phyloP scores from a whole-genome alignment of 2,888 invertebrate genomes.

The Leptinotarsa haldemani region DNA sequence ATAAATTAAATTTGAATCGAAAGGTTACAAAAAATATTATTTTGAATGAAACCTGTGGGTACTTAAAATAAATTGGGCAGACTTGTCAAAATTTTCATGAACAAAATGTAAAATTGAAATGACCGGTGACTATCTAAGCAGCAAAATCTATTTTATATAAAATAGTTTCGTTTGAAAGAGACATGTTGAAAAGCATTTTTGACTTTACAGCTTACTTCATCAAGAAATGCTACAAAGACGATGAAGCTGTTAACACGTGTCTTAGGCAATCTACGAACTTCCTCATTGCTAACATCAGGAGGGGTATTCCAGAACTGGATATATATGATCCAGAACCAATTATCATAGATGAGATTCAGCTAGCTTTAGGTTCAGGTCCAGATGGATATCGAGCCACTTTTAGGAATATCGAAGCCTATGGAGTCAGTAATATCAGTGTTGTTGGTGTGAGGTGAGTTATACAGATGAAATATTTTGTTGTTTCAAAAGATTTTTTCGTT shows the following conservation, averaged over 20 bases:
- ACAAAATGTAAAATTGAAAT: no score
- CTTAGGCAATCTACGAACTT: constrained; percentile 80
- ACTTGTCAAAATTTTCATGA: no score
- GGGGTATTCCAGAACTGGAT: constrained; percentile 80
- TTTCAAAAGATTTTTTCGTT: no score
- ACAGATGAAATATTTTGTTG: not conserved
- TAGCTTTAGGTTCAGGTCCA: constrained; percentile 82
- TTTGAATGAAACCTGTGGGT: no score
- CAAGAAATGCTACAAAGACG: constrained; percentile 77
- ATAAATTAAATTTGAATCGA: no score
- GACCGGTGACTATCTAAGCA: no score
- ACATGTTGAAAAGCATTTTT: no score
- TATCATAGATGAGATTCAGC: constrained; percentile 84
- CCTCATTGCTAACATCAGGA: constrained; percentile 76
- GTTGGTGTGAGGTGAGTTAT: constrained; percentile 77
- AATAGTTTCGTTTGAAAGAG: no score
- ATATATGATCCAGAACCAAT: constrained; percentile 82
- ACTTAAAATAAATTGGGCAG: no score
- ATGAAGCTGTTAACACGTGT: constrained; percentile 79
- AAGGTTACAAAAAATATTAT: no score
- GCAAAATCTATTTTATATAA: no score
- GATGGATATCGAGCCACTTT: constrained; percentile 87
- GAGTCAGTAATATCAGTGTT: constrained; percentile 83
- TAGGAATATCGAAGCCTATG: constrained; percentile 82
- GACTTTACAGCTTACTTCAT: constrained; percentile 70